Evolutionary conservation across 2,113 vertebrate species (phyloP), one percentile per base, ranked within the genome.

Genomic region (Irena cyanogastra): DNA sequence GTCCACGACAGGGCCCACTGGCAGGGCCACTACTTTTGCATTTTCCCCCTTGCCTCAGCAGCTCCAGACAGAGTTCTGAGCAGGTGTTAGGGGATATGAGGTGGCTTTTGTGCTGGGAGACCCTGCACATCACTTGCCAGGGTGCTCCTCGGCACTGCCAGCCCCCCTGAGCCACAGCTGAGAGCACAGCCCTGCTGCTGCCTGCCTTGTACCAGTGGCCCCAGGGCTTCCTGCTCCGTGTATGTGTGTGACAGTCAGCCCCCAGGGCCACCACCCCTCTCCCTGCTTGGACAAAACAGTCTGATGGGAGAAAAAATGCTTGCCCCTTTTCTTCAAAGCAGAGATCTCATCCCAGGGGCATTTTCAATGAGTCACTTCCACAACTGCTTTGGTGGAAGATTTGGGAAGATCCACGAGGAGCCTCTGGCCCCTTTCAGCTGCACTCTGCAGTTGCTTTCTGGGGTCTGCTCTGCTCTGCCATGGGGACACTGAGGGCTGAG

Each of bases 11-110:
- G 47, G 6, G 7, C 37, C 18, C 20, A 4, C n/a, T 4, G 30
- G 13, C 26, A 66, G 13, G 45, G 26, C 59, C 77, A 54, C 44
- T 7, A 12, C 16, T 75, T 89, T 10, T 61, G 28, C 23, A 13
- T 45, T 57, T 69, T 13, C 2, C 50, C 33, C 22, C 75, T 41
- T 90, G 41, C 17, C 52, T 88, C 49, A 56, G 47, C 22, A 12
- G 30, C 63, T 82, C 33, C 45, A n/a, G 57, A 35, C 7, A 0
- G 2, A 79, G 47, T 20, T 56, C 57, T 49, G 82, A 47, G 80
- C 35, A 23, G 57, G 14, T 19, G 2, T 0, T 49, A 33, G 49
- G 66, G 21, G 16, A 42, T 4, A 28, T 0, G 2, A 27, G 18
- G 30, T 35, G 54, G 33, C 9, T 35, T 63, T 71, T 45, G 30